Evolutionary conservation across 2,113 vertebrate genomes (phyloP).

Genomic region (Pandion haliaetus): DNA sequence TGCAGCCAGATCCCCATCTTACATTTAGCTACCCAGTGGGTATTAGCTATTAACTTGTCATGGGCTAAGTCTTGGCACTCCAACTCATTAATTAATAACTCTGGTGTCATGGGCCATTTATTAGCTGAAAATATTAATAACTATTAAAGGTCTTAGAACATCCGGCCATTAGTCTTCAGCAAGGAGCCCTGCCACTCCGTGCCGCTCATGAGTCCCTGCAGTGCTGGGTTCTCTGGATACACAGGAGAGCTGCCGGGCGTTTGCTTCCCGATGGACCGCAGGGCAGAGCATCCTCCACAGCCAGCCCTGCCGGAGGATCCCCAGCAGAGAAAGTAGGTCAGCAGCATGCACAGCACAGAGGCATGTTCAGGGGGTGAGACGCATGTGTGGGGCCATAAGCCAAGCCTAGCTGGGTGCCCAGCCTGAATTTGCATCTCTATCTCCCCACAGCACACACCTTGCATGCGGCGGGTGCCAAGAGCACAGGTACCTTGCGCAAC

Average conservation of each 20-base stretch:
- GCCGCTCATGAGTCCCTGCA: not conserved
- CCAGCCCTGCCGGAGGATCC: not conserved
- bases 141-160: not conserved
- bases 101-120: slow-evolving; percentile 24
- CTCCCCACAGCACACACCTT: not conserved
- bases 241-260: not conserved
- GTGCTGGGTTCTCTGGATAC: fast-evolving
- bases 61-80: not conserved
- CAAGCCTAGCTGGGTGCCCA: not conserved
- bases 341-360: not conserved
- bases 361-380: fast-evolving
- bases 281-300: not conserved
- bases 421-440: not conserved
- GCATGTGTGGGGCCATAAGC: fast-evolving
- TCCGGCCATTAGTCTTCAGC: not conserved
- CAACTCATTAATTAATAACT: slow-evolving; percentile 42
- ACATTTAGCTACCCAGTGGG: not conserved
- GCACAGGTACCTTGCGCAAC: not conserved
- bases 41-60: not conserved
- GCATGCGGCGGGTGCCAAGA: not conserved
- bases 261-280: fast-evolving
- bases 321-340: not conserved
- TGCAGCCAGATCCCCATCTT: not conserved
- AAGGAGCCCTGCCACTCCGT: not conserved
- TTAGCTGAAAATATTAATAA: slow-evolving; percentile 33